A percentile compares a stretch with the other conserved stretches of the same genome.
Conservation (phyloP, 2,113 vertebrate species). For the Phoenicopterus ruber region DNA sequence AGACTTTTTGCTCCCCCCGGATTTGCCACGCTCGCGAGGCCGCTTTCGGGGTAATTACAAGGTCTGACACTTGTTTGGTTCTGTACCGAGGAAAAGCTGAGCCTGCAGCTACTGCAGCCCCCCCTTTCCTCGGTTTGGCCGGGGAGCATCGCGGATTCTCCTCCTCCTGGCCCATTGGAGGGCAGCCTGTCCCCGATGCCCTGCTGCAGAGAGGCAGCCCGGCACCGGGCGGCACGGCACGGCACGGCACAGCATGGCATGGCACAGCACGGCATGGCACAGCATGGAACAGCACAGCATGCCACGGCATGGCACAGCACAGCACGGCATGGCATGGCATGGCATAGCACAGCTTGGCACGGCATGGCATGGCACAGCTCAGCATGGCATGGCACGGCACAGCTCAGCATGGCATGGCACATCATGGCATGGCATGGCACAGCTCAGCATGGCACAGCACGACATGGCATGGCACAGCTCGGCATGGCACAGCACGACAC, state of each 20-base stretch:
- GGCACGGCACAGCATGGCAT: too few relatives aligned
- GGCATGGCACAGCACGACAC: too few relatives aligned
- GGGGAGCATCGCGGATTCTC: background rate
- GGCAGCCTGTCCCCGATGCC: background rate
- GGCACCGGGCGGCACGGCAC: background rate
- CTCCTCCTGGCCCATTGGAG: background rate
- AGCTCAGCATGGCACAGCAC: too few relatives aligned
- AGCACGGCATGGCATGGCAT: too few relatives aligned
- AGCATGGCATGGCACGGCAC: background rate
- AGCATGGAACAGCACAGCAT: too few relatives aligned
- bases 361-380: background rate
- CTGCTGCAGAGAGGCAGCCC: background rate
- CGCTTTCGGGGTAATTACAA: background rate
- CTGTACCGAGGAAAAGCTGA: background rate
- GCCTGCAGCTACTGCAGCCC: background rate
- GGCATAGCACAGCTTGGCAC: background rate
- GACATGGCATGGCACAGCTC: too few relatives aligned
- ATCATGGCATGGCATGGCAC: too few relatives aligned
- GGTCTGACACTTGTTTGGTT: background rate
- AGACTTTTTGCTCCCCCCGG: background rate
- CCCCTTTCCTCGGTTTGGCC: accelerated
- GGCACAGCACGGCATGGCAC: too few relatives aligned
- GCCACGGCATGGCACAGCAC: too few relatives aligned
- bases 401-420: background rate
- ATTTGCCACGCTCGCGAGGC: background rate